Percentiles rank a stretch among this genome's conserved stretches.
phyloP scores from a whole-genome alignment of 2,888 invertebrate species.

The Synanthedon myopaeformis region DNA sequence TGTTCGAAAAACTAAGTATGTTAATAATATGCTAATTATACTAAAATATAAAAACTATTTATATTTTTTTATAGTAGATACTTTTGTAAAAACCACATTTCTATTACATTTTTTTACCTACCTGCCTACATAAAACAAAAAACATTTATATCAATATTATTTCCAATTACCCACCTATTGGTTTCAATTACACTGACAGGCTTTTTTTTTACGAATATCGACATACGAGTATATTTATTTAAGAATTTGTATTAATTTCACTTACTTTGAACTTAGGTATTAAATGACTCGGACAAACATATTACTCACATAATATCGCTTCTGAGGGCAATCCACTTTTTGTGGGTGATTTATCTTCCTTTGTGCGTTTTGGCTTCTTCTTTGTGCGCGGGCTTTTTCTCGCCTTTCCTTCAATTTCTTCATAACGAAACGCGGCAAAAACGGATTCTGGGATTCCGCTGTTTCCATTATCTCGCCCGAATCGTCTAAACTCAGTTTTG shows the following conservation, averaged over 20 bases:
- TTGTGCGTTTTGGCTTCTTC: conserved; percentile 27
- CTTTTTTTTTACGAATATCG: too few species aligned
- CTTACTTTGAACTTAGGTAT: conserved; percentile 1
- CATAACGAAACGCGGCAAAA: conserved; percentile 57
- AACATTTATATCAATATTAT: too few species aligned
- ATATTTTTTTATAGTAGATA: too few species aligned
- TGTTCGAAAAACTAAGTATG: too few species aligned
- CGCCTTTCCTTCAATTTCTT: conserved; percentile 41
- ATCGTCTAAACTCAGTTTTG: conserved; percentile 6
- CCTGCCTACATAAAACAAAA: too few species aligned
- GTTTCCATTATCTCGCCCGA: conserved; percentile 39
- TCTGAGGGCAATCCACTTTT: conserved; percentile 15
- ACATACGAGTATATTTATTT: too few species aligned
- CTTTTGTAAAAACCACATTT: too few species aligned
- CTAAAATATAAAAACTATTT: too few species aligned
- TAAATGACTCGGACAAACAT: not conserved
- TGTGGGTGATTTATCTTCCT: conserved; percentile 17
- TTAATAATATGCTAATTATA: too few species aligned
- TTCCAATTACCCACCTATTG: too few species aligned
- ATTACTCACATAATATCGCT: conserved; percentile 19
- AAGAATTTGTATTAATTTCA: not conserved
- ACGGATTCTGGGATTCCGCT: conserved; percentile 51
- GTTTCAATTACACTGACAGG: too few species aligned
- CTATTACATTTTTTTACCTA: too few species aligned
- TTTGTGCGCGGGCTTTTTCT: conserved; percentile 34